These are phyloP conservation scores for Apamea anceps DNA, from an alignment of 2,888 invertebrate species.

Conservation along the genomic window DNA sequence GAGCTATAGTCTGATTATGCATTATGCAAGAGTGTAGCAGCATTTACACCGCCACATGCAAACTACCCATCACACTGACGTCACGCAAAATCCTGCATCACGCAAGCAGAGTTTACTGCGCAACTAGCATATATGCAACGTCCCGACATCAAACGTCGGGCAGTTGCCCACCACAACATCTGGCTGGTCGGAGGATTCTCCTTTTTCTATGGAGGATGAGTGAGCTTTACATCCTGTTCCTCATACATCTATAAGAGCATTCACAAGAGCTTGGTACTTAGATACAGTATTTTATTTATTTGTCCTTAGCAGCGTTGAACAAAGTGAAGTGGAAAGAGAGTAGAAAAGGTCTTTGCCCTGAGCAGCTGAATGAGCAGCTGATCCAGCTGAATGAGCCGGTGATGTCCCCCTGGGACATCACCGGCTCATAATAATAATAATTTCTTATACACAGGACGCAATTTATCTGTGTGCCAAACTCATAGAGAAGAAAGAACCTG, in stretches of 20 bases:
- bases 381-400: no score
- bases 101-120: no score
- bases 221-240: no score
- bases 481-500: constrained; percentile 33
- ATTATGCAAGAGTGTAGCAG: neutral
- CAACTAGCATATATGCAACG: neutral
- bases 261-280: neutral
- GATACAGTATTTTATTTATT: neutral
- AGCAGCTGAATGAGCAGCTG: no score
- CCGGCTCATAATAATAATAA: neutral
- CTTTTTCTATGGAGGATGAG: neutral
- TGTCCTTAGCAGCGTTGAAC: neutral
- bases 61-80: no score
- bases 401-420: no score
- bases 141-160: neutral
- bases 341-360: neutral
- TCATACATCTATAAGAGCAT: neutral
- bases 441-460: constrained; percentile 22
- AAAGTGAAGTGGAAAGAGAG: neutral
- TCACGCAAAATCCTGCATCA: no score
- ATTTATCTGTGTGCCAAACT: neutral
- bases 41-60: neutral
- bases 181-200: neutral
- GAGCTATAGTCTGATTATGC: neutral
- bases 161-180: neutral